Base-by-base conservation (phyloP, 2,113 vertebrate genomes). In the Castor canadensis region DNA sequence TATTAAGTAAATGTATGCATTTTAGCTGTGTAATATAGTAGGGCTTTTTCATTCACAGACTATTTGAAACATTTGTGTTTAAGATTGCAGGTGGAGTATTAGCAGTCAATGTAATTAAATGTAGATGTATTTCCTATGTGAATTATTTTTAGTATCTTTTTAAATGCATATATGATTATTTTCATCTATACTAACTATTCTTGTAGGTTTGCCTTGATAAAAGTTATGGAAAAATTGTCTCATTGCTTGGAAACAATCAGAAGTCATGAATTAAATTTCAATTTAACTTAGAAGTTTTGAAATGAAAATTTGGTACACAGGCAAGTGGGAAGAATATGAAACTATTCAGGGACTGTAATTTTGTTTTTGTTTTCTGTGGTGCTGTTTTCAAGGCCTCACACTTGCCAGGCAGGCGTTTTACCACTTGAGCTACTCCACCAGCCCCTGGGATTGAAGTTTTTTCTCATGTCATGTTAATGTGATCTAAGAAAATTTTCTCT, bases 101-200 rank as follows among this genome's bases (percentile, higher is more conserved):
- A 95, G 56, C 95, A 83, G 95, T 97, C 91, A 92, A 5, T 97
- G 58, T 97, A 98, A 98, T 98, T 97, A 97, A 98, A 97, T 91
- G 28, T 98, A 98, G 97, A 98, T 98, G 73, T 62, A 97, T 97
- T 98, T 98, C 95, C 94, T 96, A n/a, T 96, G 47, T 95, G 73
- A 97, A 96, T 98, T 98, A 93, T 97, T 98, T 98, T 98, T 97
- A 97, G 82, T 95, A 94, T 97, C 52, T 92, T 97, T 86, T 96
- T 93, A 24, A 91, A 94, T 93, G 85, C 81, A 87, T 96, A 96
- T 97, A 82, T 96, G 81, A 87, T 97, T 96, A 94, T 97, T 93
- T 93, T 81, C 24, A 60, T 93, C 47, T 64, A 66, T 92, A 69
- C 43, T 81, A 73, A 28, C 1, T 3, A 69, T 84, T 97, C 32